A percentile compares a stretch with the other conserved stretches of the same genome.
Conservation (phyloP, 1,140 invertebrate species). For the Aphelenchoides avenae region DNA sequence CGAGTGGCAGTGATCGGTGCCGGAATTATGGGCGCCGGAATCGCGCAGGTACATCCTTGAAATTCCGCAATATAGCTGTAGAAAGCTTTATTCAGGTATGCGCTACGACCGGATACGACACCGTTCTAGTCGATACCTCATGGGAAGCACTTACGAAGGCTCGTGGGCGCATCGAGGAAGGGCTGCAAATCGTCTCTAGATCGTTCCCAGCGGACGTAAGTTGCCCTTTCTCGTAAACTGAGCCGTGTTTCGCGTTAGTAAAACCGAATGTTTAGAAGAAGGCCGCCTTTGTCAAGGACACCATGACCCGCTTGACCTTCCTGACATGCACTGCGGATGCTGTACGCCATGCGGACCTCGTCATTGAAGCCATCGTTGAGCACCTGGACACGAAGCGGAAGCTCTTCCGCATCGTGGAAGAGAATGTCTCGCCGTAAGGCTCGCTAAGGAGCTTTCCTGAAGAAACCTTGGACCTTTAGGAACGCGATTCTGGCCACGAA, state of each 20-base stretch:
- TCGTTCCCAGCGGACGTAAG: conserved; percentile 69
- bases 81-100: conserved; percentile 1
- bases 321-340: conserved; percentile 66
- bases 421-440: conserved; percentile 64
- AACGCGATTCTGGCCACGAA: conserved; percentile 72
- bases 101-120: conserved; percentile 8
- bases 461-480: conserved; percentile 17
- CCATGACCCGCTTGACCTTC: conserved; percentile 75
- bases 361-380: no score
- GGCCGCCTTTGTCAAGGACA: conserved; percentile 10
- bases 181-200: conserved; percentile 71
- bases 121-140: conserved; percentile 71
- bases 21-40: conserved; percentile 79
- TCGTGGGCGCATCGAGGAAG: conserved; percentile 68
- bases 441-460: conserved; percentile 78
- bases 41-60: conserved; percentile 71
- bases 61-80: background rate
- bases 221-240: conserved; percentile 43
- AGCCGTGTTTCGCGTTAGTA: background rate
- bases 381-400: conserved; percentile 53
- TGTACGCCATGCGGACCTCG: conserved; percentile 53
- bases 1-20: conserved; percentile 79
- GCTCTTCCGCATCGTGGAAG: conserved; percentile 46
- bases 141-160: conserved; percentile 70
- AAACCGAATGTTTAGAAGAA: conserved; percentile 1